Percentiles rank a stretch among this genome's conserved stretches.
These are phyloP conservation scores for Neoscelio sp. DNA, from an alignment of 2,888 invertebrate genomes.

Conservation along the genomic window DNA sequence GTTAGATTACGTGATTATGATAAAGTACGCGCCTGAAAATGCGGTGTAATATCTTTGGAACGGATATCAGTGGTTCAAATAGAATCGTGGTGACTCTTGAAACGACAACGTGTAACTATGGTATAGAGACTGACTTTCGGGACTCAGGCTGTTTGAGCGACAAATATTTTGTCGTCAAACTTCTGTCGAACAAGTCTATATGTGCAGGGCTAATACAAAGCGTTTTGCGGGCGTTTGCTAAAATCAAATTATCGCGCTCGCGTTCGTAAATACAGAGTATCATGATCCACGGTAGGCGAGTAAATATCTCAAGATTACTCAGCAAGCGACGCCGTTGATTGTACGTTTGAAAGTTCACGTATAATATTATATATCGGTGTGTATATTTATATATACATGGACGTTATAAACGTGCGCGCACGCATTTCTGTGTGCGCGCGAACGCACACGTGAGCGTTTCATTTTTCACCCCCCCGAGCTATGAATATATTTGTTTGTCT, in stretches of 20 bases:
- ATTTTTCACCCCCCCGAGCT: conserved; percentile 45
- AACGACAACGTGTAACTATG: conserved; percentile 69
- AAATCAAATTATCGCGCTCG: conserved; percentile 79
- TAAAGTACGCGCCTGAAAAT: conserved; percentile 32
- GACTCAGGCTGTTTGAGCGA: conserved; percentile 82
- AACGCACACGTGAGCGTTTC: conserved; percentile 14
- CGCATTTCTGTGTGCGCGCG: neutral
- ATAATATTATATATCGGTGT: conserved; percentile 37
- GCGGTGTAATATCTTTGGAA: conserved; percentile 50
- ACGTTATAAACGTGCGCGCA: conserved; percentile 13
- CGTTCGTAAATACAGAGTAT: conserved; percentile 68
- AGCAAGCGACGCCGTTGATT: conserved; percentile 61
- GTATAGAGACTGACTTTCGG: conserved; percentile 77
- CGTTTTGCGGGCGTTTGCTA: conserved; percentile 81
- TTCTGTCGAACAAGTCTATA: conserved; percentile 82
- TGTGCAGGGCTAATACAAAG: conserved; percentile 82
- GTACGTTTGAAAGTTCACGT: conserved; percentile 59
- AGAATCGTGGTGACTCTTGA: conserved; percentile 66
- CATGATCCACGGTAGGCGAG: conserved; percentile 66
- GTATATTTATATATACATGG: conserved; percentile 8
- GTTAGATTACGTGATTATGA: conserved; percentile 15
- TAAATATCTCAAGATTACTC: conserved; percentile 68
- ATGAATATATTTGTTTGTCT: conserved; percentile 56
- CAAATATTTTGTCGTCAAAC: conserved; percentile 83
- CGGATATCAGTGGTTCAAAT: conserved; percentile 64